Conservation (phyloP, 2,113 vertebrate species). For the Fulmarus glacialis region DNA sequence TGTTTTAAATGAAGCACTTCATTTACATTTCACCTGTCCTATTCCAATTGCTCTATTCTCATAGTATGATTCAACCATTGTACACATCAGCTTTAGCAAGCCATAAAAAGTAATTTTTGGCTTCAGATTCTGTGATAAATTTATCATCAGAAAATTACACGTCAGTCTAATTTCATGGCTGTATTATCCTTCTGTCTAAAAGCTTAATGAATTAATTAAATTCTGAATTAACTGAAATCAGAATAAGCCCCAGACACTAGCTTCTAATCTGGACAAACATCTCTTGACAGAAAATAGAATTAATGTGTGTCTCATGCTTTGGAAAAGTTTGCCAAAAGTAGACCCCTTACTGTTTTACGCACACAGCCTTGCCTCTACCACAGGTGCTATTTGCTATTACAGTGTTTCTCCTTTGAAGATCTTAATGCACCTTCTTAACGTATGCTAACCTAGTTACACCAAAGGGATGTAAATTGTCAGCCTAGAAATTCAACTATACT, state of each 20-base stretch:
- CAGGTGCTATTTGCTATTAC: neutral
- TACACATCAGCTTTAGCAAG: neutral
- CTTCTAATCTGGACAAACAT: neutral
- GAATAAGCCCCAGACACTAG: slow-evolving; percentile 6
- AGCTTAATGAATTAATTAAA: slow-evolving; percentile 50
- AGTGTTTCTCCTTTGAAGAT: neutral
- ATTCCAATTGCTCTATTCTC: neutral
- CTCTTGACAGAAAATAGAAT: slow-evolving; percentile 12
- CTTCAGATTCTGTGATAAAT: slow-evolving; percentile 43
- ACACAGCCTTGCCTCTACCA: neutral
- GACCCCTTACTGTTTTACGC: neutral
- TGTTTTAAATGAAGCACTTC: slow-evolving; percentile 25
- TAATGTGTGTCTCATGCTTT: neutral
- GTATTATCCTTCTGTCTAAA: slow-evolving; percentile 53
- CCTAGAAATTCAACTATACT: neutral
- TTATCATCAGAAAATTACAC: slow-evolving; percentile 48
- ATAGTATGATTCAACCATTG: neutral
- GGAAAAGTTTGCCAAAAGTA: neutral
- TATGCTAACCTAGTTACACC: neutral
- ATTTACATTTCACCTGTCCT: slow-evolving; percentile 32
- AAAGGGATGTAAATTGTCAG: neutral
- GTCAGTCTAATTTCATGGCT: slow-evolving; percentile 56
- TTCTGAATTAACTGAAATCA: slow-evolving; percentile 54
- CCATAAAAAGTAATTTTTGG: slow-evolving; percentile 26
- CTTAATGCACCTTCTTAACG: neutral